Percentiles rank a stretch among this genome's conserved stretches.
These are phyloP conservation scores for Melanerpes aurifrons DNA, from an alignment of 2,113 vertebrate genomes.

Conservation along the genomic window DNA sequence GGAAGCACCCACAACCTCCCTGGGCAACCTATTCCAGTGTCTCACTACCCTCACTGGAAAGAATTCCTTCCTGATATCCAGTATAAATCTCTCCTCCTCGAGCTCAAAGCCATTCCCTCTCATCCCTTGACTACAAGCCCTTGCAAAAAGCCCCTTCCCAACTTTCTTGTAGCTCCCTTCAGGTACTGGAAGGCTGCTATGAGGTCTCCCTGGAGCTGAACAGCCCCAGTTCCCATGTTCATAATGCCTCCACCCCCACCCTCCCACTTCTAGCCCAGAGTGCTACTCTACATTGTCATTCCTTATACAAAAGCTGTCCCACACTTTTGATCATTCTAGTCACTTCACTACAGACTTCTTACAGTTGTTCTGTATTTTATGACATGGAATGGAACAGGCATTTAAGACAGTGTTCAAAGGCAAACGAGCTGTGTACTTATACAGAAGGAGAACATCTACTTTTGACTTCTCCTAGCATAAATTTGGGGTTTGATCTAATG, in stretches of 20 bases:
- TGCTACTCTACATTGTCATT: background rate
- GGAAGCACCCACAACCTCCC: too few species aligned
- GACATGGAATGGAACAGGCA: background rate
- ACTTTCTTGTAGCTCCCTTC: too few species aligned
- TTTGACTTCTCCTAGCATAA: background rate
- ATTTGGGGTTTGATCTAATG: background rate
- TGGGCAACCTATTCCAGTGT: too few species aligned
- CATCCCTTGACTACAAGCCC: too few species aligned
- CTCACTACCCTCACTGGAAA: too few species aligned
- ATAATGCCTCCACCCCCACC: fast-evolving
- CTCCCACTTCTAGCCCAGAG: background rate
- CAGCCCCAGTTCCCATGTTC: background rate
- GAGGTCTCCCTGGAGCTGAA: too few species aligned
- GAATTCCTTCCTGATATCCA: too few species aligned
- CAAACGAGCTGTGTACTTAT: background rate
- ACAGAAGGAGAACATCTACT: background rate
- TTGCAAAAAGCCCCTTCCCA: too few species aligned
- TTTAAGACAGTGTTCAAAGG: background rate
- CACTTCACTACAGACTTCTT: background rate
- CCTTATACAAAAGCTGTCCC: background rate
- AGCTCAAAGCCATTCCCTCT: too few species aligned
- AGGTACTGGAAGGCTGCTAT: too few species aligned
- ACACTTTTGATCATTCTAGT: background rate
- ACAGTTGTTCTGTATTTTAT: background rate
- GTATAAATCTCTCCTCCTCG: too few species aligned